A percentile compares a stretch with the other conserved stretches of the same genome.
Evolutionary conservation across 2,113 vertebrate genomes (phyloP).

Genomic region (Muntiacus muntjak): DNA sequence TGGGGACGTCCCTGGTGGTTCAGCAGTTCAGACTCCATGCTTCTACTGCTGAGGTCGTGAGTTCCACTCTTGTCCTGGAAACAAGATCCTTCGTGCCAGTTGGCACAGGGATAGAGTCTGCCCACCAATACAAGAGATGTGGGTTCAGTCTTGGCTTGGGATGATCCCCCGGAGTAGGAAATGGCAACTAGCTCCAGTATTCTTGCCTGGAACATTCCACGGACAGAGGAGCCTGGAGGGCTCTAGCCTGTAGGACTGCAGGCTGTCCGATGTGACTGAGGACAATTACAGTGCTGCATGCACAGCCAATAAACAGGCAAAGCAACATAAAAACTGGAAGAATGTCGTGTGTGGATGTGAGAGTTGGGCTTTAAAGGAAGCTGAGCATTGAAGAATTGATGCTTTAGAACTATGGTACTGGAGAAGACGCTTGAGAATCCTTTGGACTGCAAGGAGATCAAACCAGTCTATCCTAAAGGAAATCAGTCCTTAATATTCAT

Average conservation of each 20-base stretch:
- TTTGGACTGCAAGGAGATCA: background rate
- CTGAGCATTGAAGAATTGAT: background rate
- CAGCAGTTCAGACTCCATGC: background rate
- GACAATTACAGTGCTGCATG: background rate
- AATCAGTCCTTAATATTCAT: background rate
- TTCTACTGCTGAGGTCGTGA: background rate
- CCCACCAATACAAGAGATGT: background rate
- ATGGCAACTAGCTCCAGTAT: background rate
- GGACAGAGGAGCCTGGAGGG: background rate
- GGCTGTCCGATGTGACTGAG: background rate
- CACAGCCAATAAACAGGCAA: background rate
- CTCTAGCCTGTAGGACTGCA: background rate
- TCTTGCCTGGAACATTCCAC: background rate
- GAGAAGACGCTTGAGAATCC: background rate
- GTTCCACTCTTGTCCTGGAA: background rate
- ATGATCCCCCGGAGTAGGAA: background rate
- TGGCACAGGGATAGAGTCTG: rapidly evolving
- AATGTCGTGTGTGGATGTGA: background rate
- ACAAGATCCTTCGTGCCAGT: background rate
- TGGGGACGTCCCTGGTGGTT: background rate
- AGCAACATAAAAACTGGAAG: background rate
- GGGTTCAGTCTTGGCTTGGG: background rate
- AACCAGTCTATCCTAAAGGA: background rate
- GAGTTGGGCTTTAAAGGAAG: background rate
- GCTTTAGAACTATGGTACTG: background rate